Percentiles rank a stretch among this genome's conserved stretches.
Conservation (phyloP, 2,888 invertebrate genomes). For the Cartodere bifasciata region DNA sequence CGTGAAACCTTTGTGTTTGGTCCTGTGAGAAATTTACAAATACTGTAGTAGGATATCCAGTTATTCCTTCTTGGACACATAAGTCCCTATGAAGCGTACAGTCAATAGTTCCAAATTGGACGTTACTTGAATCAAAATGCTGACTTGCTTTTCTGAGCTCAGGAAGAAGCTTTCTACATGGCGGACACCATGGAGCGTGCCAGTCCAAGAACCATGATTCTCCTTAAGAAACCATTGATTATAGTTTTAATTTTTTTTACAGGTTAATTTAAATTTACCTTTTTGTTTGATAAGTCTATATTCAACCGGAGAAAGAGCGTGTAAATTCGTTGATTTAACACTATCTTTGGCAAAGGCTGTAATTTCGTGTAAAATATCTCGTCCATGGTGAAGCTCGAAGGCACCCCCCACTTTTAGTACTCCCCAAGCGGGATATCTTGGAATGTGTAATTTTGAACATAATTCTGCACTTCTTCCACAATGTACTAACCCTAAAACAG, state of each 20-base stretch:
- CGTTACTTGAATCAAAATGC: slow-evolving; percentile 35
- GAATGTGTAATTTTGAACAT: slow-evolving; percentile 46
- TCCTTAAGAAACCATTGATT: slow-evolving; percentile 22
- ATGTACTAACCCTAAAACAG: slow-evolving; percentile 45
- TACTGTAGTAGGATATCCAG: slow-evolving; percentile 56
- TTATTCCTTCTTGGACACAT: slow-evolving; percentile 46
- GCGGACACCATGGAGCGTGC: slow-evolving; percentile 70
- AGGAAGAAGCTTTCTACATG: slow-evolving; percentile 55
- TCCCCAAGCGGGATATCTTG: slow-evolving; percentile 54
- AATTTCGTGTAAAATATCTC: slow-evolving; percentile 42
- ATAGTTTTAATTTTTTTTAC: not conserved
- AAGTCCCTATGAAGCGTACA: slow-evolving; percentile 48
- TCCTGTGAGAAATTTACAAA: slow-evolving; percentile 47
- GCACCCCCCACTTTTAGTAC: slow-evolving; percentile 62
- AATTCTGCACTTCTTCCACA: slow-evolving; percentile 44
- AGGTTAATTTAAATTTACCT: slow-evolving; percentile 26
- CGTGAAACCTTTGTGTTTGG: slow-evolving; percentile 41
- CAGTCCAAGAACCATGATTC: slow-evolving; percentile 57
- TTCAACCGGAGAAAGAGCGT: slow-evolving; percentile 50
- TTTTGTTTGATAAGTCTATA: slow-evolving; percentile 42
- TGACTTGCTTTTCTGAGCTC: slow-evolving; percentile 53
- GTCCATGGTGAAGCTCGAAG: slow-evolving; percentile 60
- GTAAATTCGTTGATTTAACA: slow-evolving; percentile 41
- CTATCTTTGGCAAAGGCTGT: slow-evolving; percentile 54
- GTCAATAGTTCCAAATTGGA: slow-evolving; percentile 53